Percentiles rank a stretch among this genome's conserved stretches.
phyloP scores from a whole-genome alignment of 2,797 vertebrate genomes.

The Pipistrellus kuhlii region DNA sequence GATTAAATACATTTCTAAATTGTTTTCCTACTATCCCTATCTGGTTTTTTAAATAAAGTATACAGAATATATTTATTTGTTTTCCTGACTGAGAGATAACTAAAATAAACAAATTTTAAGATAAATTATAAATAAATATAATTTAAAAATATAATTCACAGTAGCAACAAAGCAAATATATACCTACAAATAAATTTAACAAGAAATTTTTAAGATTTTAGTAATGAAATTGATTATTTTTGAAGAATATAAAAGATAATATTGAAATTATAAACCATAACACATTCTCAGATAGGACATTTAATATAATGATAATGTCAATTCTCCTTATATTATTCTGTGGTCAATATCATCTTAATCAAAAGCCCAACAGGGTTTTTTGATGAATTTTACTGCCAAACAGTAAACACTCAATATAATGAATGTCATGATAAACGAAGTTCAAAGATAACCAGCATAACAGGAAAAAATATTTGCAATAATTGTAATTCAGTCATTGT shows the following conservation, averaged over 20 bases:
- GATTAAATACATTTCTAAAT: not conserved
- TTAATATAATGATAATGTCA: not conserved
- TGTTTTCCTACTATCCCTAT: not conserved
- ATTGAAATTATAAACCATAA: conserved; percentile 30
- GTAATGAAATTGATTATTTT: not conserved
- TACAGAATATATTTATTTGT: not conserved
- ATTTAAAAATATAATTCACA: not conserved
- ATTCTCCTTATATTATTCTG: not conserved
- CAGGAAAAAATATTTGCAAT: not conserved
- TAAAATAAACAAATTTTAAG: not conserved
- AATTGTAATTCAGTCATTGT: conserved; percentile 34
- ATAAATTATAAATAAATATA: not conserved
- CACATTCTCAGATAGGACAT: not conserved
- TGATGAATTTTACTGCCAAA: conserved; percentile 31
- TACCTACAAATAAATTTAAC: not conserved
- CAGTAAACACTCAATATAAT: not conserved
- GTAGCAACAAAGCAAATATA: conserved; percentile 11
- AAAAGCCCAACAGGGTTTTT: not conserved
- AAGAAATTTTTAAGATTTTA: not conserved
- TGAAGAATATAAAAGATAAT: not conserved
- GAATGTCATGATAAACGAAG: not conserved
- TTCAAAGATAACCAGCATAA: conserved; percentile 45
- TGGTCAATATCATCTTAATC: not conserved
- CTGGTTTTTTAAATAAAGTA: not conserved
- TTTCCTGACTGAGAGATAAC: not conserved